A percentile compares a stretch with the other conserved stretches of the same genome.
Evolutionary conservation across 2,113 vertebrate genomes (phyloP).

Genomic region (Neomonachus schauinslandi): DNA sequence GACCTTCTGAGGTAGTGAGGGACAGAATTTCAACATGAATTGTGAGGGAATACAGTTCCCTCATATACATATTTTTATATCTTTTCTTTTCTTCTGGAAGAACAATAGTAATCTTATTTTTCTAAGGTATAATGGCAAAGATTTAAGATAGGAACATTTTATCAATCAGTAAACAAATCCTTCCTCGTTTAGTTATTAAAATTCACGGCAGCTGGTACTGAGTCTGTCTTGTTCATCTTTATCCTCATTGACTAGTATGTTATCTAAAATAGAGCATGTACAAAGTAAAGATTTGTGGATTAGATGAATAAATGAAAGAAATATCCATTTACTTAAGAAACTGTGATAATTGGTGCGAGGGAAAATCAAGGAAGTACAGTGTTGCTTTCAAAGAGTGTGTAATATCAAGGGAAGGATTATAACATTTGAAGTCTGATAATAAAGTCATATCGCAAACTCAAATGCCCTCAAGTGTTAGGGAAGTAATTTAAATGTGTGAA

Average conservation of each 20-base stretch:
- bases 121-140: neutral
- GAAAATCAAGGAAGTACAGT: conserved; percentile 34
- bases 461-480: neutral
- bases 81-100: neutral
- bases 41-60: neutral
- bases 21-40: neutral
- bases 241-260: neutral
- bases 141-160: neutral
- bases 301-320: conserved; percentile 29
- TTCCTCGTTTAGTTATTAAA: neutral
- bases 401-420: conserved; percentile 38
- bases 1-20: neutral
- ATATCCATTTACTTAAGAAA: conserved; percentile 41
- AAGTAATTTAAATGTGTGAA: conserved; percentile 75
- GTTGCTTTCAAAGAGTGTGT: conserved; percentile 22
- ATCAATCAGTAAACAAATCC: neutral
- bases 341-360: conserved; percentile 56
- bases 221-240: neutral
- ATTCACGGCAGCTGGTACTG: neutral
- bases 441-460: conserved; percentile 35
- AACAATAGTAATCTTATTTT: neutral
- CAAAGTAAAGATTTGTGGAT: neutral
- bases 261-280: neutral
- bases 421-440: conserved; percentile 67
- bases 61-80: neutral